Conservation (phyloP, 2,797 vertebrate genomes). For the Acrossocheilus fasciatus region DNA sequence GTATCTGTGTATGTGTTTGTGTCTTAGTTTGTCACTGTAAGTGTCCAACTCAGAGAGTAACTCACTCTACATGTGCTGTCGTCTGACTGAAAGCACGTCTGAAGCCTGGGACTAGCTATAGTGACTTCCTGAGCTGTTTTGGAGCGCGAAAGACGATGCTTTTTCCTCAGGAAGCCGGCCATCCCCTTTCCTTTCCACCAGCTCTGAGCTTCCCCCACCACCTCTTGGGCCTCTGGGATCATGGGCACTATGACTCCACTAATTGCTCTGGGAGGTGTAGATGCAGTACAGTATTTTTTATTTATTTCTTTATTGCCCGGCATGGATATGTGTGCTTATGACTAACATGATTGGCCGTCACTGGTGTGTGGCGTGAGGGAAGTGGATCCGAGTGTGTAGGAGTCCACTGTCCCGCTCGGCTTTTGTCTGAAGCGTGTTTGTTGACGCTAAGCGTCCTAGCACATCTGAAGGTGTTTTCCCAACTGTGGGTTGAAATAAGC, state of each 20-base stretch:
- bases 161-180: conserved; percentile 72
- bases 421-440: conserved; percentile 65
- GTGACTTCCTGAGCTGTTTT: conserved; percentile 69
- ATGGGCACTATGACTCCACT: conserved; percentile 52
- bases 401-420: conserved; percentile 40
- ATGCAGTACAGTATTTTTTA: neutral
- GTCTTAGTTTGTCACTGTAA: conserved; percentile 24
- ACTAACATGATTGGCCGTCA: neutral
- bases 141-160: conserved; percentile 67
- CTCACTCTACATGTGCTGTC: conserved; percentile 37
- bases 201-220: conserved; percentile 46
- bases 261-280: conserved; percentile 47
- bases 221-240: conserved; percentile 44
- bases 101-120: conserved; percentile 58
- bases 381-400: conserved; percentile 54
- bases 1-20: conserved; percentile 35
- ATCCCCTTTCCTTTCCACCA: conserved; percentile 67
- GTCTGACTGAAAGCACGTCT: conserved; percentile 46
- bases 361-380: conserved; percentile 35
- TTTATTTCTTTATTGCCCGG: conserved; percentile 2
- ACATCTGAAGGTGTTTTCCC: conserved; percentile 57
- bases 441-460: conserved; percentile 56
- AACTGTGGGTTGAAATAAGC: conserved; percentile 52
- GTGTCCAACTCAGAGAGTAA: conserved; percentile 27
- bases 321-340: neutral